Base-by-base conservation (phyloP, 2,888 invertebrate species). In the Diadegma fenestrale region DNA sequence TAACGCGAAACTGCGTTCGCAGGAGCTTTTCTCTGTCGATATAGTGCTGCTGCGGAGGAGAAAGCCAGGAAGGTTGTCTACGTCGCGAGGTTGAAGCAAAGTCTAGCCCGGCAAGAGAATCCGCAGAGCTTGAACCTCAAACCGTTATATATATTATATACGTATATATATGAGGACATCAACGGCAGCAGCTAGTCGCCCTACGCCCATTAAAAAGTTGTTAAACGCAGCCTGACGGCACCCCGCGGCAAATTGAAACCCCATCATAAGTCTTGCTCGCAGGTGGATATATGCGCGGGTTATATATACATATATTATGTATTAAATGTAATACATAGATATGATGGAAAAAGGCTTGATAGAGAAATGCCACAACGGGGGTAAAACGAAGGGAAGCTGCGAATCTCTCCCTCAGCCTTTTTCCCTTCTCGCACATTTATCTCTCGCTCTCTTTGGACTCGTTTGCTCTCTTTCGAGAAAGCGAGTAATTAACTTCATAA, bases 141-240 rank as follows among this genome's bases (percentile, higher is more conserved):
- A 69, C 69, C 37, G 37, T 64, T 37, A 54, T 43, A 61, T 37
- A 26, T 48, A 45, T 30, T 2, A 66, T 30, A 19, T n/a, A 30
- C 10, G 14, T 63, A 77, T 63, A 41, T 63, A 82, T 26, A 45
- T 14, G 33, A 78, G 61, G 30, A 72, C 69, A 79, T 78, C 80
- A 75, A 43, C 82, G 51, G 76, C 79, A 76, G 84, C 69, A 80
- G 80, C 72, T 58, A 69, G 69, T 75, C 82, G 75, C 84, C 86
- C 85, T 77, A 84, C 73, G 78, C 92, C 93, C 92, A 93, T 93
- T 93, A 93, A 93, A 93, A 93, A 93, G 93, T 93, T 93, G 93
- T 93, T 93, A 93, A 93, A 93, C 93, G 93, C 91, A 92, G 92
- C 93, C 93, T 92, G 93, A 93, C 93, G 92, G 92, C 92, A 90